These are phyloP conservation scores for Macrochelys suwanniensis DNA, from an alignment of 2,797 vertebrate genomes.

Conservation along the genomic window DNA sequence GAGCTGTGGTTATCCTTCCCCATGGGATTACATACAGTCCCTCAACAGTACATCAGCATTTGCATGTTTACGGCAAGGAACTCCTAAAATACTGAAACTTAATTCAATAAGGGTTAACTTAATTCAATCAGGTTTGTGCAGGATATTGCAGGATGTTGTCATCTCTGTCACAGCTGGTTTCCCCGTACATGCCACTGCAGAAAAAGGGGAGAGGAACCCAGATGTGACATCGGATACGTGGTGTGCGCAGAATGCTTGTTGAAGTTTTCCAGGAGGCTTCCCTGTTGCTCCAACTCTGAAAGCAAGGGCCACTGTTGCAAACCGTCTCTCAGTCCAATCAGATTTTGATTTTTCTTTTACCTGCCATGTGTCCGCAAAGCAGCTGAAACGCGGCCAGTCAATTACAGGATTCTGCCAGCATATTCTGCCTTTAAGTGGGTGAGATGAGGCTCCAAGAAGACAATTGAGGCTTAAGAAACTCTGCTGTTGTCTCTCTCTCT, in stretches of 20 bases:
- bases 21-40: neutral
- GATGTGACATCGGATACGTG: neutral
- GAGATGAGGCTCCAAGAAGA: slow-evolving; percentile 59
- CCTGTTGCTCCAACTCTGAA: slow-evolving; percentile 24
- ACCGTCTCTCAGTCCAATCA: slow-evolving; percentile 70
- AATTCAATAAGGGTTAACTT: neutral
- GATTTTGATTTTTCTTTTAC: slow-evolving; percentile 78
- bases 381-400: slow-evolving; percentile 73
- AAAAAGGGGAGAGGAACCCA: neutral
- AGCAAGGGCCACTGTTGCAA: slow-evolving; percentile 68
- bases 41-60: neutral
- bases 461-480: slow-evolving; percentile 69
- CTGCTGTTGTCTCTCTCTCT: slow-evolving; percentile 48
- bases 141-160: neutral
- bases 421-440: slow-evolving; percentile 72
- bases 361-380: slow-evolving; percentile 75
- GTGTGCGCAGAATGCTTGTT: neutral
- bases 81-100: neutral
- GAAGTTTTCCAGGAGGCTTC: neutral
- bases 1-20: neutral
- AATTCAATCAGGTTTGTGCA: neutral
- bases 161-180: neutral
- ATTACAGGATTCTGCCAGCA: slow-evolving; percentile 59
- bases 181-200: neutral
- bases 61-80: neutral